Evolutionary conservation across 2,797 vertebrate genomes (phyloP), one percentile per base, ranked within the genome.

Genomic region (Hippoglossus hippoglossus): DNA sequence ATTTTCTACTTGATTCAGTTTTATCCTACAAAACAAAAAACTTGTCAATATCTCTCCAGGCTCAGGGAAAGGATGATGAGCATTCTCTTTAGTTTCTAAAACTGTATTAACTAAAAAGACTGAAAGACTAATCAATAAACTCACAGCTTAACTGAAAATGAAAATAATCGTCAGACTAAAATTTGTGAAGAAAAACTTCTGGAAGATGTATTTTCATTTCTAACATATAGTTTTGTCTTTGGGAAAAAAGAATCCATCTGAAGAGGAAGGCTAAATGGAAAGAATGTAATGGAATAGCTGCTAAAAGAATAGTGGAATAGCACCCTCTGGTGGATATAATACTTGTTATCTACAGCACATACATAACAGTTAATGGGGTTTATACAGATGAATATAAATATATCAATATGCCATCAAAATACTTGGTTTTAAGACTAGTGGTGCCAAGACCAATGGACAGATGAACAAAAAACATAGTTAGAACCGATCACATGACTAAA

Each of bases 241-340:
- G 10, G 5, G n/a, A 15, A 25, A 19, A n/a, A 12, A 19, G 1
- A 7, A 21, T 51, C 34, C 51, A 63, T 11, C 18, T 66, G 24
- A 0, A 16, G 7, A n/a, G 34, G 19, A 41, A 24, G 39, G 21
- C 11, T 28, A 16, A 4, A 5, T 5, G 22, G 10, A 39, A 39
- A 39, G 12, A 60, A 21, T 55, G 15, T 1, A 6, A 18, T 18
- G 6, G 18, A 50, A 39, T 34, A 9, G 4, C 4, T 28, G 34
- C 55, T 55, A 41, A 50, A 75, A 58, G 58, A 54, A 44, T 80
- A 47, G 71, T 71, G 12, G 19, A 51, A 52, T 5, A 65, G 56
- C 84, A 13, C 80, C 69, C 60, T 79, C 87, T 78, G 41, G 66
- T 83, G 87, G 82, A 47, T n/a, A 1, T 6, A 6, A 18, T 21